phyloP scores from a whole-genome alignment of 2,888 invertebrate species.

The Mylabris sibirica region DNA sequence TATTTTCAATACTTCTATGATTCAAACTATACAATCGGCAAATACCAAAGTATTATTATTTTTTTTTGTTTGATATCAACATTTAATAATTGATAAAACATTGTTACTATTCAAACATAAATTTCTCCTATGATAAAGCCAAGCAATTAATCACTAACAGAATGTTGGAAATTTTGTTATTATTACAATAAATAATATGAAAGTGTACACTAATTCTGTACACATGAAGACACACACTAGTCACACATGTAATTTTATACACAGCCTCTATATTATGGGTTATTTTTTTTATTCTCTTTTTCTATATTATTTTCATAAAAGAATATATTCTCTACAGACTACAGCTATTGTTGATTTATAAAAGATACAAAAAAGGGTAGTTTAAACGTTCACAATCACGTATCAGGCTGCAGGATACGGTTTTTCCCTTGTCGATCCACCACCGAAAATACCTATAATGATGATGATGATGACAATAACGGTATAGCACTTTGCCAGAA shows the following conservation, averaged over 20 bases:
- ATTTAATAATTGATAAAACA: not conserved
- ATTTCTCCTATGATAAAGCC: not conserved
- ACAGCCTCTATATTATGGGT: not conserved
- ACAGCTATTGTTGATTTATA: not conserved
- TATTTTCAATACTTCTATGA: not conserved
- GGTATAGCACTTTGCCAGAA: not conserved
- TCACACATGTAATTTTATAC: slow-evolving; percentile 9
- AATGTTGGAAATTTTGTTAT: slow-evolving; percentile 3
- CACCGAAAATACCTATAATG: not conserved
- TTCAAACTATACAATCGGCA: not conserved
- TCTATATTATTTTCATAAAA: not conserved
- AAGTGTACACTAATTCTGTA: not conserved
- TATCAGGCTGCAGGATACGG: not conserved
- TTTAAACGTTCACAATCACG: slow-evolving; percentile 9
- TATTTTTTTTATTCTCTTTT: not conserved
- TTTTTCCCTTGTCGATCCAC: not conserved
- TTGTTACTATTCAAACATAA: slow-evolving; percentile 9
- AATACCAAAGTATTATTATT: not conserved
- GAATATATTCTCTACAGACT: not conserved
- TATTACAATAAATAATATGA: not conserved
- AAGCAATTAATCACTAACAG: not conserved
- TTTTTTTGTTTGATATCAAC: not conserved
- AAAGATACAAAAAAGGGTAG: slow-evolving; percentile 3
- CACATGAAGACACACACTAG: not conserved
- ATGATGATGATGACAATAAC: not conserved